Base-by-base conservation (phyloP, 2,888 invertebrate genomes). In the Hirtodrosophila alboralis region DNA sequence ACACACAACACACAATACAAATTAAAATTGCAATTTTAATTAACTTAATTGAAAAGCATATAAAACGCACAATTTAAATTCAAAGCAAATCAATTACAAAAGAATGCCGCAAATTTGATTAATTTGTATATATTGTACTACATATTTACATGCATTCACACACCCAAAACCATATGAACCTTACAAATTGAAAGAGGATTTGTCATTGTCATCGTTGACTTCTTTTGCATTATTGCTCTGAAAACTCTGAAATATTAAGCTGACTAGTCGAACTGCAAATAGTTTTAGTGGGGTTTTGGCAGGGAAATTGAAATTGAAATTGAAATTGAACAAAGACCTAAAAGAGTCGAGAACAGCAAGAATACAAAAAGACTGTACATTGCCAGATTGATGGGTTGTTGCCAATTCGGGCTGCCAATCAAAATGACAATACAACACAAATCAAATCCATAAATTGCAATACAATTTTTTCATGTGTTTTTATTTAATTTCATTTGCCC, bases 361-460 rank as follows among this genome's bases (percentile, higher is more conserved):
- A 18, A 18, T 18, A 34, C 3, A 41, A 21, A n/a, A 36, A 13
- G 16, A 30, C 34, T 28, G 30, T 9, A 31, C 44, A 57, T 31
- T 59, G 61, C 38, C 67, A 72, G 49, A 66, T 72, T 45, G 54
- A 62, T 60, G 63, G 54, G 57, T 38, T 65, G 74, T 65, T 86
- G 85, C 65, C 78, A 69, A 73, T 86, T 86, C 44, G 37, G 51
- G 56, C 60, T 81, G 87, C 45, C 78, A 79, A 86, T 79, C 78
- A 86, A 84, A 40, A 59, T 77, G 83, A 86, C 85, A 86, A 77
- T 65, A 54, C 77, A 86, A 58, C 54, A 49, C 34, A 76, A 78
- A 68, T 76, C 56, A 76, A 78, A 72, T 84, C 69, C 62, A 86
- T 78, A 78, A 86, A 86, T 64, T 86, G 84, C 77, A 76, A 52